These are phyloP conservation scores for Apantesis nais DNA, from an alignment of 2,888 invertebrate genomes.

Conservation along the genomic window DNA sequence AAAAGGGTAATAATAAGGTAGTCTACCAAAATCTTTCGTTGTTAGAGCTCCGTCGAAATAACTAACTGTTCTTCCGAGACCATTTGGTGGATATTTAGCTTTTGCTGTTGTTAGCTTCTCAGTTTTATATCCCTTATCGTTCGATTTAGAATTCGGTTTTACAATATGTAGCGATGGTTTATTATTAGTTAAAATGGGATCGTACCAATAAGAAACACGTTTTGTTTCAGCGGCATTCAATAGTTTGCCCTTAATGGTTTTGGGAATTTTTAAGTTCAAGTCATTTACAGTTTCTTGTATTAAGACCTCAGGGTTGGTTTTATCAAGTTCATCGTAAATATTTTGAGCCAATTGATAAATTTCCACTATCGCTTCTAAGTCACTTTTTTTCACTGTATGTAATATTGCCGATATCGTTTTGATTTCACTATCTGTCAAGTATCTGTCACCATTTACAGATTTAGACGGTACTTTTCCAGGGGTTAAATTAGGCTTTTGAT, in stretches of 20 bases:
- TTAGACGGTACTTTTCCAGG: background rate
- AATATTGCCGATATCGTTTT: conserved; percentile 66
- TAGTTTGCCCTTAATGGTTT: background rate
- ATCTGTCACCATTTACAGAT: conserved; percentile 55
- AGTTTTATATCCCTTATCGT: background rate
- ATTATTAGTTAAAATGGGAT: conserved; percentile 13
- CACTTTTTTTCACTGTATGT: conserved; percentile 73
- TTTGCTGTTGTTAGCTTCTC: background rate
- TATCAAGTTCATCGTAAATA: conserved; percentile 73
- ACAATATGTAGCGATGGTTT: background rate
- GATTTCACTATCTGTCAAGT: conserved; percentile 71
- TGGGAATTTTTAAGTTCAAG: conserved; percentile 33
- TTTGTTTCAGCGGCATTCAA: conserved; percentile 2
- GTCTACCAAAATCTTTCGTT: conserved; percentile 54
- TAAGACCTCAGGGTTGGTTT: conserved; percentile 42
- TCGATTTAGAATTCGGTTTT: background rate
- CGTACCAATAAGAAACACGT: conserved; percentile 33
- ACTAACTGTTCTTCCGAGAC: conserved; percentile 20
- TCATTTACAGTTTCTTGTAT: conserved; percentile 60
- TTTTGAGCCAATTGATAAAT: conserved; percentile 78
- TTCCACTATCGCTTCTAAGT: conserved; percentile 75
- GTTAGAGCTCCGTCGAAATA: conserved; percentile 51
- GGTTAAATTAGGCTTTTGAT: background rate
- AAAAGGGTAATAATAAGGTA: conserved; percentile 68
- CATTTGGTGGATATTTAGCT: background rate